Conservation (phyloP, 1,140 invertebrate genomes). For the Drosophila elegans region DNA sequence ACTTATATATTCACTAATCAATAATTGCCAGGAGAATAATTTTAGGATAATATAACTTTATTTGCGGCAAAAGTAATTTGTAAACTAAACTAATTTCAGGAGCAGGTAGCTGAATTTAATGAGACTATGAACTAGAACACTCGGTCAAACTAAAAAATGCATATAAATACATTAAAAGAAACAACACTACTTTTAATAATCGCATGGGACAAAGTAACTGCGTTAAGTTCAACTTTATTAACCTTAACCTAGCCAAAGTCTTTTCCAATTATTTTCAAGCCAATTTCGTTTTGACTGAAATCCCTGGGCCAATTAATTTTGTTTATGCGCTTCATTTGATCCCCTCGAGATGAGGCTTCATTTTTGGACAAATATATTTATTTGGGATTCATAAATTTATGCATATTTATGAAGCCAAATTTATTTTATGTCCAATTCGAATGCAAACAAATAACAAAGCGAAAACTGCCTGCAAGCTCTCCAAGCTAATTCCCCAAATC, state of each 20-base stretch:
- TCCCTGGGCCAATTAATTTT: conserved; percentile 74
- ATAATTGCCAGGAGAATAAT: conserved; percentile 10
- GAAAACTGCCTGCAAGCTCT: conserved; percentile 45
- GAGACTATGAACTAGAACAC: neutral
- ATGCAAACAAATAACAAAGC: conserved; percentile 74
- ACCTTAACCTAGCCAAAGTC: conserved; percentile 2
- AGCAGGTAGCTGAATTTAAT: conserved; percentile 15
- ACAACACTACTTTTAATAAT: no score
- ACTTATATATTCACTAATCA: neutral
- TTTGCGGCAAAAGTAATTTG: conserved; percentile 10
- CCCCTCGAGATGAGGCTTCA: conserved; percentile 58
- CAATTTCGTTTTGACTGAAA: conserved; percentile 22
- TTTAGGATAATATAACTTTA: conserved; percentile 12
- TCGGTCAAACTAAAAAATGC: neutral
- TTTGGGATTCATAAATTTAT: conserved; percentile 69
- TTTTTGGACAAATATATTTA: conserved; percentile 61
- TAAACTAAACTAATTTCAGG: conserved; percentile 22
- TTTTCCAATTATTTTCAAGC: neutral
- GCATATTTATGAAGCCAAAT: conserved; percentile 77
- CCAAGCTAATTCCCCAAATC: conserved; percentile 80
- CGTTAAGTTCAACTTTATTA: conserved; percentile 2
- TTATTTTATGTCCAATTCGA: conserved; percentile 75
- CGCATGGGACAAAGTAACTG: neutral
- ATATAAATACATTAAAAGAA: no score
- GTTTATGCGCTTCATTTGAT: conserved; percentile 61